phyloP scores from a whole-genome alignment of 2,888 invertebrate species.

The Luperina testacea region DNA sequence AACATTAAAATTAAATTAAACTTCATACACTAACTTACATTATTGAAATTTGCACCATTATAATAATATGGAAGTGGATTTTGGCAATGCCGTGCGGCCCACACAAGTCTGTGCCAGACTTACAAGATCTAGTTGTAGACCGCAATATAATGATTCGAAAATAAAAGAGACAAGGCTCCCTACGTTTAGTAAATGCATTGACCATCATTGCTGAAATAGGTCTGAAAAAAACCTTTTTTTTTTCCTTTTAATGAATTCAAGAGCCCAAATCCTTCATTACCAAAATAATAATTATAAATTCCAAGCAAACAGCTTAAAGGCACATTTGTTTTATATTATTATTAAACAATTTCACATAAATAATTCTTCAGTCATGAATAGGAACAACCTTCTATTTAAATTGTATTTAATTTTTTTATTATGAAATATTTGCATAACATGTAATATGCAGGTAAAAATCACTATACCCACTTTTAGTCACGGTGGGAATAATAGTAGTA shows the following conservation, averaged over 20 bases:
- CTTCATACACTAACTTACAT: conserved; percentile 55
- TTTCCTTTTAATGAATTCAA: not conserved
- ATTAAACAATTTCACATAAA: conserved; percentile 38
- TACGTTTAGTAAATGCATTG: not conserved
- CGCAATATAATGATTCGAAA: not conserved
- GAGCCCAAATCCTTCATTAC: not conserved
- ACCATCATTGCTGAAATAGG: not conserved
- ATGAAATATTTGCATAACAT: conserved; percentile 26
- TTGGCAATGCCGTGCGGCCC: not conserved
- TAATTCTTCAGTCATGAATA: conserved; percentile 55
- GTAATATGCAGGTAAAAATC: conserved; percentile 19
- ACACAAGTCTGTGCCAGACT: not conserved
- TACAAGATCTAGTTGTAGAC: not conserved
- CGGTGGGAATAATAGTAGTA: not conserved
- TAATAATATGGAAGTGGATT: not conserved
- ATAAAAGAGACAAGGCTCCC: not conserved
- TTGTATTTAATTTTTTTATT: conserved; percentile 37
- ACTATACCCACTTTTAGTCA: not conserved
- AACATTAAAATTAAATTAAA: conserved; percentile 55
- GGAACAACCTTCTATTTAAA: conserved; percentile 42
- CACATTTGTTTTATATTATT: conserved; percentile 31
- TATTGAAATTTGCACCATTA: conserved; percentile 57
- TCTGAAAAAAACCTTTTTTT: not conserved
- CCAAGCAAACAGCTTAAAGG: conserved; percentile 44
- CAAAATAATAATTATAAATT: conserved; percentile 15